Conservation (phyloP, 53 echinoderm and acorn worm species). For the Echinometra lucunter region DNA sequence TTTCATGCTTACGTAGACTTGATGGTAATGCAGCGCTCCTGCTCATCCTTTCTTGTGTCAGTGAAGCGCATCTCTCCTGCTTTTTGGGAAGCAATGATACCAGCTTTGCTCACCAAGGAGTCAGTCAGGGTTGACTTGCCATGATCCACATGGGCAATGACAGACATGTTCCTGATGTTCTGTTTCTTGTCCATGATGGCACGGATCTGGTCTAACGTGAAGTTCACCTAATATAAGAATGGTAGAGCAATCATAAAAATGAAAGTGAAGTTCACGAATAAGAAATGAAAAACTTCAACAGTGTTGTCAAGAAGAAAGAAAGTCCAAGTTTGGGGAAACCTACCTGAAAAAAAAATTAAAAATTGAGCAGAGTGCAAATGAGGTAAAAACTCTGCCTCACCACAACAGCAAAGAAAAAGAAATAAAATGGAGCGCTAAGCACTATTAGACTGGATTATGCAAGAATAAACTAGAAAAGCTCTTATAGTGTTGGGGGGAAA, state of each 20-base stretch:
- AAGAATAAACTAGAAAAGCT: too few relatives aligned
- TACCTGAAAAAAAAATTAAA: too few relatives aligned
- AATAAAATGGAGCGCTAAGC: too few relatives aligned
- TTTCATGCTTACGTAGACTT: constrained; percentile 92
- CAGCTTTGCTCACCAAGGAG: constrained; percentile 94
- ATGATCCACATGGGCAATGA: constrained; percentile 98
- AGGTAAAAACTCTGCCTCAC: too few relatives aligned
- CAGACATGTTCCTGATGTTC: constrained; percentile 99
- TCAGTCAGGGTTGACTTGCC: constrained; percentile 98
- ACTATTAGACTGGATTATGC: too few relatives aligned
- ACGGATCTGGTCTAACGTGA: constrained; percentile 97
- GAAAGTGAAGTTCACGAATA: not conserved
- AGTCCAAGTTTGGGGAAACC: too few relatives aligned
- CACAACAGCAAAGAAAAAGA: too few relatives aligned
- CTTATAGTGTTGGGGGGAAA: too few relatives aligned
- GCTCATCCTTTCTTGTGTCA: constrained; percentile 96
- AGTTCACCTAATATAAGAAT: constrained; percentile 87
- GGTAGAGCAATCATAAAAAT: not conserved
- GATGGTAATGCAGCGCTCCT: constrained; percentile 97
- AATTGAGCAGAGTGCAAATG: too few relatives aligned
- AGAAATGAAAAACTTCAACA: not conserved
- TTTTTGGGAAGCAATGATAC: constrained; percentile 83
- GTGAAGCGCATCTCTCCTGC: constrained; percentile 97
- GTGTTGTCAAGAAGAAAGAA: too few relatives aligned
- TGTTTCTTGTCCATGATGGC: constrained; percentile 96